Evolutionary conservation across 2,888 invertebrate species (phyloP), one percentile per base, ranked within the genome.

Genomic region (Pedicia rivosa): DNA sequence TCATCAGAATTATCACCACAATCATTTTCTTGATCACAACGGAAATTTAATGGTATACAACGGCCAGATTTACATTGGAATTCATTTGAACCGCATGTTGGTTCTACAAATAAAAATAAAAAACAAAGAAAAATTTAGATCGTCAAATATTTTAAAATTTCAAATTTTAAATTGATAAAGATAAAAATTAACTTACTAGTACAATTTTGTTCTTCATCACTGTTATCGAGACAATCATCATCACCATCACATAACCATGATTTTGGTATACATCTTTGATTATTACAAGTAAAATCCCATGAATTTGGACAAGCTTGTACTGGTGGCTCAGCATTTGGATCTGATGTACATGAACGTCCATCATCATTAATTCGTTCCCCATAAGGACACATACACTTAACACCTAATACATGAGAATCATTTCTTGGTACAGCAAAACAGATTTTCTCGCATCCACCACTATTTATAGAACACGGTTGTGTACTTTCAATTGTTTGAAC

Each of bases 241-340:
- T 94, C 94, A 0, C 91, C 92, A 54, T 94, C 92, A 55, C 94
- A 94, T 2, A 90, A 80, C 92, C 92, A 94, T 7, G 84, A 82
- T 55, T 86, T 86, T 0, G 90, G 88, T 36, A 92, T 86, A 53
- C 90, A 91, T 19, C 86, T 64, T 54, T 90, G 87, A 58, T 92
- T 92, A 48, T 78, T 76, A 55, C 95, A 95, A 0, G 88, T 88
- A 55, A 94, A 94, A 63, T 92, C 87, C 80, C 88, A 88, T 2
- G 78, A 70, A 51, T 88, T 88, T 0, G 87, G 84, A 52, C 94
- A 94, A 0, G 88, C 80, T 48, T 84, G 79, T 1, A 84, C 72
- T 0, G 87, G 83, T 0, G 88, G 87, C 57, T 92, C 90, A 0
- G 80, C 73, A 49, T 74, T 77, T 0, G 90, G 87, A 59, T 92